These are phyloP conservation scores for Syrphus vitripennis DNA, from an alignment of 2,888 invertebrate genomes.

Conservation along the genomic window DNA sequence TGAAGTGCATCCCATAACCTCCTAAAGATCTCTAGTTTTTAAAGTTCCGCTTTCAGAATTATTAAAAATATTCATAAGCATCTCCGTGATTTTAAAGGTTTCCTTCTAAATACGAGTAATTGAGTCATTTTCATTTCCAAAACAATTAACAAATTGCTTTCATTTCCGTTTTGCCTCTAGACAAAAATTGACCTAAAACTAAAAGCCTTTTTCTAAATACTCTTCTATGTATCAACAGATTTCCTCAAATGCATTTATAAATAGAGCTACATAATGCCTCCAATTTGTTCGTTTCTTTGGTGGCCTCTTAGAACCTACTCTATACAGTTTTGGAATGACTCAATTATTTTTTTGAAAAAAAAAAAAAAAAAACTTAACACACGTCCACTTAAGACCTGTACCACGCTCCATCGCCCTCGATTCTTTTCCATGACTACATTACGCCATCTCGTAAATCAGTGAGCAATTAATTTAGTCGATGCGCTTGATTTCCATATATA, in stretches of 20 bases:
- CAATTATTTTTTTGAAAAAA: slow-evolving; percentile 9
- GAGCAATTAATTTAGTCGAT: slow-evolving; percentile 69
- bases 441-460: slow-evolving; percentile 60
- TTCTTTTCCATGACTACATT: slow-evolving; percentile 1
- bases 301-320: not conserved
- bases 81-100: not conserved
- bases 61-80: not conserved
- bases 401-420: slow-evolving; percentile 57
- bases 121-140: not conserved
- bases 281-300: slow-evolving; percentile 6
- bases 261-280: slow-evolving; percentile 1
- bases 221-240: slow-evolving; percentile 7
- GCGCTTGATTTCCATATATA: slow-evolving; percentile 64
- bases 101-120: not conserved
- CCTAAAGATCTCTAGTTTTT: no score
- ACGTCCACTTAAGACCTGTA: slow-evolving; percentile 65
- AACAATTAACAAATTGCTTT: not conserved
- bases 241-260: slow-evolving; percentile 11
- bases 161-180: not conserved
- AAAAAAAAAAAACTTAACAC: slow-evolving; percentile 23
- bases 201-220: not conserved
- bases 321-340: slow-evolving; percentile 19
- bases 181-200: not conserved
- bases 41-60: no score
- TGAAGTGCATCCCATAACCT: no score